phyloP scores from a whole-genome alignment of 2,113 vertebrate species.

The Euleptes europaea region DNA sequence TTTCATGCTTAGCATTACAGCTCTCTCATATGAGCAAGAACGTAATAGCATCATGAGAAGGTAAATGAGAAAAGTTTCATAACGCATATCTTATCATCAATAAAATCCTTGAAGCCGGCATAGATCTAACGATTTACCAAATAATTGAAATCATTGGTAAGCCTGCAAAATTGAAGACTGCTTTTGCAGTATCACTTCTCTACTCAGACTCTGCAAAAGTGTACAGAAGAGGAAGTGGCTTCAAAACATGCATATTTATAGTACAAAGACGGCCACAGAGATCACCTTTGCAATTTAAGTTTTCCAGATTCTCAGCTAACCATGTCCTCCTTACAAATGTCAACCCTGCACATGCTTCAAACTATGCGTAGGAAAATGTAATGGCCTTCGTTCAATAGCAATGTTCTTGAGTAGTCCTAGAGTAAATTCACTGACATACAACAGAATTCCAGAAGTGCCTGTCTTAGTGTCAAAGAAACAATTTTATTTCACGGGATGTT shows the following conservation, averaged over 20 bases:
- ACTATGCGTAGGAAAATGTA: not conserved
- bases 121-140: not conserved
- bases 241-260: not conserved
- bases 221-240: not conserved
- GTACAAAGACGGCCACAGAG: not conserved
- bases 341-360: not conserved
- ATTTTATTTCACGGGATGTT: too few species aligned
- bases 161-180: not conserved
- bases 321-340: not conserved
- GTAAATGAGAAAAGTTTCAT: not conserved
- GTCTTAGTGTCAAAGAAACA: not conserved
- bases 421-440: not conserved
- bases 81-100: not conserved
- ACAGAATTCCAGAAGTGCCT: not conserved
- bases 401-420: not conserved
- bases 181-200: not conserved
- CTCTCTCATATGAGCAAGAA: not conserved
- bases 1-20: conserved; percentile 13
- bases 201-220: not conserved
- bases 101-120: not conserved
- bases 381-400: not conserved
- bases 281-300: not conserved
- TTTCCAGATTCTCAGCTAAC: not conserved
- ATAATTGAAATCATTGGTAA: not conserved
- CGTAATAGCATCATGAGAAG: not conserved